These are phyloP conservation scores for Hydrochoerus hydrochaeris DNA, from an alignment of 2,113 vertebrate genomes.

Conservation along the genomic window DNA sequence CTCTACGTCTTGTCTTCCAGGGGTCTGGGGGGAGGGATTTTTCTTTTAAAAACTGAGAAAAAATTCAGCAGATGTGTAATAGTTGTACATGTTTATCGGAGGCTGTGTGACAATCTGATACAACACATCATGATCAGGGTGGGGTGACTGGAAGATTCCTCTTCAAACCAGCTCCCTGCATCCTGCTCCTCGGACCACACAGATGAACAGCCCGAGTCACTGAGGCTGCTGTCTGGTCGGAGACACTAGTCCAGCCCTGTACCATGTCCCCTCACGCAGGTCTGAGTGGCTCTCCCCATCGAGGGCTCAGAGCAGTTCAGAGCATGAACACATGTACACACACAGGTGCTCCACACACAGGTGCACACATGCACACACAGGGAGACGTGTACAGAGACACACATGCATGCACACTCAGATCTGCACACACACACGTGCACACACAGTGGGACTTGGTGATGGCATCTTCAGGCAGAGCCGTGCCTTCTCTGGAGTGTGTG, in stretches of 20 bases:
- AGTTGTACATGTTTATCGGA: background rate
- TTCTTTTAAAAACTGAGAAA: background rate
- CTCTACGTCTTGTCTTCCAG: background rate
- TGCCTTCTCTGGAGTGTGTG: background rate
- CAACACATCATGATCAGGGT: no score
- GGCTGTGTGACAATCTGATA: accelerated
- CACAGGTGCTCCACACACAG: accelerated
- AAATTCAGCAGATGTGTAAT: background rate
- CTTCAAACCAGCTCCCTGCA: background rate
- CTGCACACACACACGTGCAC: accelerated
- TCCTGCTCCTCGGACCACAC: background rate
- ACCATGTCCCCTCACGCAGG: accelerated
- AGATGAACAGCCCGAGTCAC: accelerated
- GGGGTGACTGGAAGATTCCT: background rate
- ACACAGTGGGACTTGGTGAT: background rate
- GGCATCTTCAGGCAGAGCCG: background rate
- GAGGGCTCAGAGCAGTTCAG: background rate
- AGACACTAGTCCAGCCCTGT: accelerated
- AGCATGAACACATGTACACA: background rate
- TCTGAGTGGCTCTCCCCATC: background rate
- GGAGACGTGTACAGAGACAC: accelerated
- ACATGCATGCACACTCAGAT: background rate
- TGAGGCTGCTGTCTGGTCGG: accelerated
- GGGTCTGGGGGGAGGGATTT: background rate
- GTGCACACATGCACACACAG: accelerated